These are phyloP conservation scores for Trematomus bernacchii DNA, from an alignment of 2,797 vertebrate genomes.

Conservation along the genomic window DNA sequence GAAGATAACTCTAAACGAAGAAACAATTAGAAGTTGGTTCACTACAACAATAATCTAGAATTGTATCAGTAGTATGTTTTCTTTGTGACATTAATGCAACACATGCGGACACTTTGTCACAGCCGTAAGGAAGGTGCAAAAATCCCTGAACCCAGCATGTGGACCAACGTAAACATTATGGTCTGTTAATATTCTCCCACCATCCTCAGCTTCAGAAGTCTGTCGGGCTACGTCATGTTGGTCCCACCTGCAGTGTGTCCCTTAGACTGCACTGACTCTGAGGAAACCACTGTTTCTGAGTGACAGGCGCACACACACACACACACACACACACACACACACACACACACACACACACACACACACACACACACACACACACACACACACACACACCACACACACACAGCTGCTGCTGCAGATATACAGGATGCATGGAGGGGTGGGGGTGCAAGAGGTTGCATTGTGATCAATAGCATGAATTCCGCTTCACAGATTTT, in stretches of 20 bases:
- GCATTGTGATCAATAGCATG: constrained; percentile 40
- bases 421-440: constrained; percentile 1
- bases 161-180: constrained; percentile 48
- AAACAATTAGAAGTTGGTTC: not conserved
- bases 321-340: constrained; percentile 17
- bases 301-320: constrained; percentile 15
- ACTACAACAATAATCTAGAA: not conserved
- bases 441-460: constrained; percentile 2
- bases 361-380: constrained; percentile 11
- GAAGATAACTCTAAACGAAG: not conserved
- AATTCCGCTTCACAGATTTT: constrained; percentile 3
- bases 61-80: not conserved
- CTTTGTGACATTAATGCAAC: not conserved
- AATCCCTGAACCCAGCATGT: not conserved
- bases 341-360: constrained; percentile 28
- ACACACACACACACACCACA: constrained; percentile 26
- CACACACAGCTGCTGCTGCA: constrained; percentile 28
- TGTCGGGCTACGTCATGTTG: constrained; percentile 20
- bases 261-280: constrained; percentile 41
- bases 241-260: constrained; percentile 57
- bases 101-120: not conserved
- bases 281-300: constrained; percentile 30
- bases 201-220: not conserved
- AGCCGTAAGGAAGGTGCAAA: not conserved
- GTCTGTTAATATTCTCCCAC: not conserved